Evolutionary conservation across 2,113 vertebrate genomes (phyloP).

Genomic region (Eurystomus gularis): DNA sequence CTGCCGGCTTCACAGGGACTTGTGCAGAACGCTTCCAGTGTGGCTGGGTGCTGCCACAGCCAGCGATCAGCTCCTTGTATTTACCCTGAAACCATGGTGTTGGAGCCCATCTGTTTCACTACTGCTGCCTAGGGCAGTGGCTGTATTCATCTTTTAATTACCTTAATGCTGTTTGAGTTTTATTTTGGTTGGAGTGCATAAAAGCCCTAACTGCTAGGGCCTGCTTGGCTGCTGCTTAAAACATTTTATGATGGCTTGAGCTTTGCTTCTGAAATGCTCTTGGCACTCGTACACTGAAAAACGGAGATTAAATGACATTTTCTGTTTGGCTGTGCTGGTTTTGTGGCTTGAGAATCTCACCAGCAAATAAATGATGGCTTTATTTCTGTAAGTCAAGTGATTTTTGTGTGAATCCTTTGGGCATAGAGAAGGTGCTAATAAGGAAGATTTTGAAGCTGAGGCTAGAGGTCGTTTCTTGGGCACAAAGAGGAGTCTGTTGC

Average conservation of each 20-base stretch:
- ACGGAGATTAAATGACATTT: background rate
- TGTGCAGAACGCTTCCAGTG: background rate
- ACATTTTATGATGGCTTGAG: background rate
- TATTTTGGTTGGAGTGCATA: constrained; percentile 26
- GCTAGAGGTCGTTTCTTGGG: background rate
- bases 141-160: constrained; percentile 26
- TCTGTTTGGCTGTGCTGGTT: background rate
- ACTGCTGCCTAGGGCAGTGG: background rate
- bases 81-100: background rate
- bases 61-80: background rate
- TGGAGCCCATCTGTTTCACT: constrained; percentile 20
- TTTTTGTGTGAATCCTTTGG: background rate
- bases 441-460: background rate
- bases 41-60: background rate
- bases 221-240: constrained; percentile 17
- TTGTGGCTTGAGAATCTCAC: background rate
- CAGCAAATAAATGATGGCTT: background rate
- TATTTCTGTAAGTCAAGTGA: background rate
- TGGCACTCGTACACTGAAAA: constrained; percentile 1
- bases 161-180: constrained; percentile 11
- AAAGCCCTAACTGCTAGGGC: background rate
- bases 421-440: background rate
- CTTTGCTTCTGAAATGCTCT: constrained; percentile 29
- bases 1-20: background rate
- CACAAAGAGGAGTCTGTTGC: background rate